Conservation (phyloP, 2,888 invertebrate genomes). For the Trachelus troglodyta region DNA sequence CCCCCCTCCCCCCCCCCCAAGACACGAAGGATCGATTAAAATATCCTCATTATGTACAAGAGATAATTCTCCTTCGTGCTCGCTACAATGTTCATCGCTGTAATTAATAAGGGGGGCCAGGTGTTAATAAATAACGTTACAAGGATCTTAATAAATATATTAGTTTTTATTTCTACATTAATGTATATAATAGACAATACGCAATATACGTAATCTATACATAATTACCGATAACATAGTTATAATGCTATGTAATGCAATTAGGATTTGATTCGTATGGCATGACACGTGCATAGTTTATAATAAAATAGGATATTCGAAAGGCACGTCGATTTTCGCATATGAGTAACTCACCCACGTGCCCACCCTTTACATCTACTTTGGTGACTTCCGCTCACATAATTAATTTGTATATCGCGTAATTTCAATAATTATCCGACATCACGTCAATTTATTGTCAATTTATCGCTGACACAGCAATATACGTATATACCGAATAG, state of each 20-base stretch:
- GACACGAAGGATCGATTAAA: neutral
- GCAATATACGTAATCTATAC: slow-evolving; percentile 44
- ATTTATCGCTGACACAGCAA: neutral
- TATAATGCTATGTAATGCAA: slow-evolving; percentile 30
- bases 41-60: neutral
- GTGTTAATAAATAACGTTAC: neutral
- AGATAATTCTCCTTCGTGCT: neutral
- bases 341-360: slow-evolving; percentile 31
- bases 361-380: neutral
- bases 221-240: slow-evolving; percentile 43
- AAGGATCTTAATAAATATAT: slow-evolving; percentile 58
- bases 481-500: neutral
- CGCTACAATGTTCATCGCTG: neutral
- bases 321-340: slow-evolving; percentile 48
- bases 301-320: slow-evolving; percentile 28
- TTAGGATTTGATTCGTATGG: slow-evolving; percentile 21
- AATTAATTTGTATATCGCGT: neutral
- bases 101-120: neutral
- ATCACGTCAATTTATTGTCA: neutral
- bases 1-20: neutral
- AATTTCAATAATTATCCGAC: neutral
- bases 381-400: neutral
- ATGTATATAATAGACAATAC: slow-evolving; percentile 55
- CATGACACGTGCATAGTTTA: slow-evolving; percentile 14
- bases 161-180: slow-evolving; percentile 57